Percentiles rank a stretch among this genome's conserved stretches.
These are phyloP conservation scores for Tetragonisca angustula DNA, from an alignment of 2,888 invertebrate species.

Conservation along the genomic window DNA sequence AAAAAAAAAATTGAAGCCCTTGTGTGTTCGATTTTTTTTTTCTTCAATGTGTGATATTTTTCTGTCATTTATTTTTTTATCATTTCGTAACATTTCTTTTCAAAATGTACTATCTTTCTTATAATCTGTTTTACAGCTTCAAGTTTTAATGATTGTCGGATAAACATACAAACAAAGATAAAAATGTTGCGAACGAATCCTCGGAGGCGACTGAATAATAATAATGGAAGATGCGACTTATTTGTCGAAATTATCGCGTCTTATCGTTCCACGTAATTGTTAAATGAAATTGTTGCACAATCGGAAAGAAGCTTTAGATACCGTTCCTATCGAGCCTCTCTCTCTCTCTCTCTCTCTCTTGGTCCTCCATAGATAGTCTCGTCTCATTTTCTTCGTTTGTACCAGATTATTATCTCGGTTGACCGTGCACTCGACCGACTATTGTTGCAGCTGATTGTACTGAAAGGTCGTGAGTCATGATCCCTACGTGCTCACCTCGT, in stretches of 20 bases:
- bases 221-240: neutral
- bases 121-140: no score
- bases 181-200: no score
- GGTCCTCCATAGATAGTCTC: slow-evolving; percentile 41
- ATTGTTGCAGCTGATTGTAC: slow-evolving; percentile 47
- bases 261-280: neutral
- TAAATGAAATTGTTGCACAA: neutral
- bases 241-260: neutral
- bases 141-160: no score
- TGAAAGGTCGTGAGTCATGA: slow-evolving; percentile 52
- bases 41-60: no score
- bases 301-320: neutral
- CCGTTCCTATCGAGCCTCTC: slow-evolving; percentile 16
- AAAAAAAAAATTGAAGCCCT: no score
- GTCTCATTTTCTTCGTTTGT: slow-evolving; percentile 48
- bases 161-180: no score
- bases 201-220: no score
- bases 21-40: no score
- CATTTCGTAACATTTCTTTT: no score
- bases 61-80: no score
- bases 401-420: slow-evolving; percentile 54
- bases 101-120: no score
- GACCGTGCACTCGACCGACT: slow-evolving; percentile 38
- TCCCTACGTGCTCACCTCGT: slow-evolving; percentile 42
- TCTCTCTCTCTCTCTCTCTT: neutral